phyloP scores from a whole-genome alignment of 1,140 invertebrate species.

The Muscidifurax raptorellus region DNA sequence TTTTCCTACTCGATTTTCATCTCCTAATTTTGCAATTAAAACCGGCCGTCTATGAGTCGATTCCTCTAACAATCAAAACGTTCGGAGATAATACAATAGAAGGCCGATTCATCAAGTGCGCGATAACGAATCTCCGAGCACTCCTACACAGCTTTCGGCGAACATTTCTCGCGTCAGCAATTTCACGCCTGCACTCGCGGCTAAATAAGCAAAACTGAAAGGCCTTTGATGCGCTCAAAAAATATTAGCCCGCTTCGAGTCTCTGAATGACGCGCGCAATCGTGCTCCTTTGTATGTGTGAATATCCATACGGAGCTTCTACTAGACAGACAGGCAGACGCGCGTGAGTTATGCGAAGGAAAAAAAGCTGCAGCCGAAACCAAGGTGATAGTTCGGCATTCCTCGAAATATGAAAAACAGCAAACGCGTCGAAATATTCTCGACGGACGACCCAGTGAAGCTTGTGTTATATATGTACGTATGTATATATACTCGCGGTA shows the following conservation, averaged over 20 bases:
- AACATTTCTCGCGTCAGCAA: background rate
- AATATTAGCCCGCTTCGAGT: background rate
- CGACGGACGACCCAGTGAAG: background rate
- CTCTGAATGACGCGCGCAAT: background rate
- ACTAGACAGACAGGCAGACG: conserved; percentile 17
- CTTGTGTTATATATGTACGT: background rate
- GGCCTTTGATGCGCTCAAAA: background rate
- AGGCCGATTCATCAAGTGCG: no score
- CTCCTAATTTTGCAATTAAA: background rate
- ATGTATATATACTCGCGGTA: no score
- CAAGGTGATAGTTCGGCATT: background rate
- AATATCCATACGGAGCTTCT: no score
- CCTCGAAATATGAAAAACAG: background rate
- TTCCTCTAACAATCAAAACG: background rate
- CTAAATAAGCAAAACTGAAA: background rate
- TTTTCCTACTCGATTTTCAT: no score
- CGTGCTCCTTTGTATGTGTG: background rate
- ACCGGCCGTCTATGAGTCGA: background rate
- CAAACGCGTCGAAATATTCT: background rate
- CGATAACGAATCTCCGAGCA: no score
- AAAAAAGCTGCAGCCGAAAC: conserved; percentile 24
- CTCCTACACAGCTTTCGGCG: background rate
- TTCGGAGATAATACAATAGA: no score
- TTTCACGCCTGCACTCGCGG: background rate
- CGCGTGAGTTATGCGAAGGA: background rate